Evolutionary conservation across 2,797 vertebrate genomes (phyloP).

Genomic region (Rhynchonycteris naso): DNA sequence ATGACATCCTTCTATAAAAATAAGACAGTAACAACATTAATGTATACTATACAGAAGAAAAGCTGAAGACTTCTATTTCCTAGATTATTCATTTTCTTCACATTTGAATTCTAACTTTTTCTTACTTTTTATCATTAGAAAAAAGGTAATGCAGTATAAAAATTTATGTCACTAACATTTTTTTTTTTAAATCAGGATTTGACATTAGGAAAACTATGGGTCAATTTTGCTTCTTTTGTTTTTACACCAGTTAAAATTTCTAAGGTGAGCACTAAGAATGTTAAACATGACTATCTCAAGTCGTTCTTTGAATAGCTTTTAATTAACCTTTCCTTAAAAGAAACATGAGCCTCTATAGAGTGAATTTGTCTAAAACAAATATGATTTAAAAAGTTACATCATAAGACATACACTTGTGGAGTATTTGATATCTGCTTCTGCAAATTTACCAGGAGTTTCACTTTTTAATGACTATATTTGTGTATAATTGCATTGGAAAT

Average conservation of each 20-base stretch:
- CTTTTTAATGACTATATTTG: neutral
- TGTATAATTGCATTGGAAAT: neutral
- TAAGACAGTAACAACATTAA: neutral
- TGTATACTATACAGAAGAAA: neutral
- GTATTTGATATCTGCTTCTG: slow-evolving; percentile 10
- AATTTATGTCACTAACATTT: neutral
- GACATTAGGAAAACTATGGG: neutral
- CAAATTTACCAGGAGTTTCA: slow-evolving; percentile 12
- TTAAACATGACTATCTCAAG: neutral
- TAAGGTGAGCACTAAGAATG: neutral
- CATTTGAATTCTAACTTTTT: slow-evolving; percentile 5
- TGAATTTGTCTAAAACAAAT: slow-evolving; percentile 18
- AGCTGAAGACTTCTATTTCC: neutral
- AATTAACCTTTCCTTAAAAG: neutral
- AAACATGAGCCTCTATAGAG: neutral
- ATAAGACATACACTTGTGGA: neutral
- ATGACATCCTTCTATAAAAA: neutral
- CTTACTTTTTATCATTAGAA: neutral
- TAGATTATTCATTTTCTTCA: neutral
- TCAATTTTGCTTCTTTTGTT: neutral
- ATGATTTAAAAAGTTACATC: neutral
- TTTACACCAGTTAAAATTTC: neutral
- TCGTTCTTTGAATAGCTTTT: neutral
- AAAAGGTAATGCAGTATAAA: neutral
- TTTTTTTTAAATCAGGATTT: neutral